These are phyloP conservation scores for Malthinus flaveolus DNA, from an alignment of 2,888 invertebrate genomes.

Conservation along the genomic window DNA sequence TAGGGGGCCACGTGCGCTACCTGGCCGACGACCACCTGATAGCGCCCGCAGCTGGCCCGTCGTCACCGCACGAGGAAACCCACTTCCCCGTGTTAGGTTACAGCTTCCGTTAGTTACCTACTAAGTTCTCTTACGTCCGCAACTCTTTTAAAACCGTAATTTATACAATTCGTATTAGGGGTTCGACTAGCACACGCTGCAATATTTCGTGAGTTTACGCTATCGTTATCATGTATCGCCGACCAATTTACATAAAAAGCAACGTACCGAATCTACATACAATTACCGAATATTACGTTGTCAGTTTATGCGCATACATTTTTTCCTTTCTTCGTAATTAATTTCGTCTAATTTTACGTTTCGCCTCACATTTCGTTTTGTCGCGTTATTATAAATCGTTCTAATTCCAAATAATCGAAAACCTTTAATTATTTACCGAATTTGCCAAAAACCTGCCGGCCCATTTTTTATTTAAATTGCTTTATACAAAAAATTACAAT, in stretches of 20 bases:
- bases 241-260: conserved; percentile 33
- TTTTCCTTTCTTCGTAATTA: no score
- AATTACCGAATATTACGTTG: conserved; percentile 22
- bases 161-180: conserved; percentile 26
- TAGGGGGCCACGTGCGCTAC: conserved; percentile 32
- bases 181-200: conserved; percentile 18
- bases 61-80: conserved; percentile 27
- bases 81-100: conserved; percentile 35
- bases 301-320: conserved; percentile 19
- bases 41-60: conserved; percentile 36
- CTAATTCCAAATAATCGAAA: no score
- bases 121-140: conserved; percentile 24
- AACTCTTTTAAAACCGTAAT: conserved; percentile 10
- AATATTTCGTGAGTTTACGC: conserved; percentile 27
- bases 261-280: conserved; percentile 24
- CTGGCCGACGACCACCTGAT: conserved; percentile 39
- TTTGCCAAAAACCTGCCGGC: background rate
- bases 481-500: no score
- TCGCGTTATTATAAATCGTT: no score
- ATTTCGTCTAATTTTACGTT: no score
- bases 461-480: no score
- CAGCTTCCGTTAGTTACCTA: conserved; percentile 33
- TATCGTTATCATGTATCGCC: conserved; percentile 32
- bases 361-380: no score
- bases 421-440: no score